Base-by-base conservation (phyloP, 2,888 invertebrate species). In the Drosophila villosipedis region DNA sequence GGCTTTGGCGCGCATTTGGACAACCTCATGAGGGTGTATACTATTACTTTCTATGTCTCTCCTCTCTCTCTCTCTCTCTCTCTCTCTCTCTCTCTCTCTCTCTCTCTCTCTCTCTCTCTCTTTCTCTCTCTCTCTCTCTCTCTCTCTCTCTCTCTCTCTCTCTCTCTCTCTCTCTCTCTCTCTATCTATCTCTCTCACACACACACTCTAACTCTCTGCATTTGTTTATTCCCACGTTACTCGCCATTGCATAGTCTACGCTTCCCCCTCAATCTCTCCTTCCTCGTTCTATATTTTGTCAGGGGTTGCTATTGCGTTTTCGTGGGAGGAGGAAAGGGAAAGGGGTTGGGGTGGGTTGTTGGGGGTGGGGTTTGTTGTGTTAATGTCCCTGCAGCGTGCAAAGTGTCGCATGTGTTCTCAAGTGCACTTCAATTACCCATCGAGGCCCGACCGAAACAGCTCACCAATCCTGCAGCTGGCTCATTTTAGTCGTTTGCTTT, bases 331-430 rank as follows among this genome's bases (percentile, higher is more conserved):
- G 9, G 6, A 4, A 16, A 2, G 28, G 39, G 30, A 30, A 30
- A 1, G 30, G 7, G 30, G 30, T 1, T 30, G 22, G 55, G 39
- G 28, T 55, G 37, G 25, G 16, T 54, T 25, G 22, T 6, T 16
- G 39, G 57, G 19, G 57, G n/a, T 22, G 33, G 59, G 68, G 76
- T 66, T 57, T 64, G 64, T 58, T 76, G 76, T 75, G 65, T 73
- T 47, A 31, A 19, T 63, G 72, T 49, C 52, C 39, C 57, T 65
- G 61, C 57, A 66, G 53, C 10, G 19, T 30, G 71, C 73, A 78
- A 87, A 87, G 90, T 89, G 85, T 85, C 90, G 90, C 90, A 87
- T 85, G 71, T 89, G 88, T 85, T 91, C 88, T 91, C 91, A 85
- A 91, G 91, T 91, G 84, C 87, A 82, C 89, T 91, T 85, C 72